phyloP scores from a whole-genome alignment of 2,797 vertebrate genomes.

The Danio choprae region DNA sequence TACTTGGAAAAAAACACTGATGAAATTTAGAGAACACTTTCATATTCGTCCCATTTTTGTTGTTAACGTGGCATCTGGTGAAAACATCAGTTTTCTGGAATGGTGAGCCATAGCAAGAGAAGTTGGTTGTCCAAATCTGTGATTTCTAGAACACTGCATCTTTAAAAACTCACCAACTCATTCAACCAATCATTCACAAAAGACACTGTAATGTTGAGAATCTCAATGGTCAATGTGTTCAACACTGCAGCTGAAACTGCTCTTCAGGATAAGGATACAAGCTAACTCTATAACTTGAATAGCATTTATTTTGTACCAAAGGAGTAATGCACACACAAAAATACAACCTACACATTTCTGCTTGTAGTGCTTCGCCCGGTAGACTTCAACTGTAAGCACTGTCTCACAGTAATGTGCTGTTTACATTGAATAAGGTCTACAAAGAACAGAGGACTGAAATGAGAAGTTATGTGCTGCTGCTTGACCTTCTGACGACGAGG shows the following conservation, averaged over 20 bases:
- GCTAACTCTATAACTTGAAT: neutral
- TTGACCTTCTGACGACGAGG: constrained; percentile 26
- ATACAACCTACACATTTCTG: neutral
- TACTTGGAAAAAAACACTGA: too few species aligned
- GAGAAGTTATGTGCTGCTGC: constrained; percentile 27
- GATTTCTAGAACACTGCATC: too few species aligned
- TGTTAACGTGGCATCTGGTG: too few species aligned
- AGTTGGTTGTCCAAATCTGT: too few species aligned
- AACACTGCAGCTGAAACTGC: neutral
- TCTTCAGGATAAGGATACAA: neutral
- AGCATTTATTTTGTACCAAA: neutral
- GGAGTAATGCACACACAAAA: constrained; percentile 1
- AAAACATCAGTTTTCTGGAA: too few species aligned
- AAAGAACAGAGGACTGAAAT: constrained; percentile 21
- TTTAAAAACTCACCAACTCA: too few species aligned
- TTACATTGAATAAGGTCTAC: constrained; percentile 1
- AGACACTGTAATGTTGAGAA: too few species aligned
- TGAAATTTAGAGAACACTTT: too few species aligned
- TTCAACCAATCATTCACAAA: too few species aligned
- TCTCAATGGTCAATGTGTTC: too few species aligned
- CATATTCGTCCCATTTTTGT: too few species aligned
- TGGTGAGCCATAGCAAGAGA: too few species aligned
- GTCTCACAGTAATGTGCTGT: neutral
- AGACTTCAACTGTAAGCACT: constrained; percentile 15
- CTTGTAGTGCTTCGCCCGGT: neutral